Evolutionary conservation across 2,888 invertebrate species (phyloP).

Genomic region (Agrilus biguttatus): DNA sequence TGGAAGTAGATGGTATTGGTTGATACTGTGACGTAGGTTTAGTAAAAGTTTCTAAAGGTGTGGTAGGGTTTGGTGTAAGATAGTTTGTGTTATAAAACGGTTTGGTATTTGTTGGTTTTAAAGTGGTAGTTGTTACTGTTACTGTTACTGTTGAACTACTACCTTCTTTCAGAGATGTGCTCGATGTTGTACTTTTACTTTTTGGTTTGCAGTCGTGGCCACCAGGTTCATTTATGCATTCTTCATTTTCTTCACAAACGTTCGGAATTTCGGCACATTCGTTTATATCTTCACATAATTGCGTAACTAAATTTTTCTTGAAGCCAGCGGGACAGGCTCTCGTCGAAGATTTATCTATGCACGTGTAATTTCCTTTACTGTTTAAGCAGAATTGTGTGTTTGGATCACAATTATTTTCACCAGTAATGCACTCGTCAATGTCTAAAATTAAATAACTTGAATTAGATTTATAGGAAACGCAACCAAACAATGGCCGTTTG

Average conservation of each 20-base stretch:
- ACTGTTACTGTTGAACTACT: background rate
- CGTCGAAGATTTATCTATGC: conserved; percentile 48
- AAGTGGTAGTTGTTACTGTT: conserved; percentile 4
- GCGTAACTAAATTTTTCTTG: conserved; percentile 38
- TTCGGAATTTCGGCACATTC: conserved; percentile 54
- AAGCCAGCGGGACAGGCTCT: conserved; percentile 48
- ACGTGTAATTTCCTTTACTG: conserved; percentile 54
- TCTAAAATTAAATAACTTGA: conserved; percentile 33
- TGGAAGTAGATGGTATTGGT: too few relatives aligned
- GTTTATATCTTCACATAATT: conserved; percentile 55
- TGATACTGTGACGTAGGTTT: too few relatives aligned
- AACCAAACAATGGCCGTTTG: background rate
- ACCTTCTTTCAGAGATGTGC: conserved; percentile 8
- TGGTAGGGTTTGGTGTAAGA: background rate
- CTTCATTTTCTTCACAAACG: conserved; percentile 40
- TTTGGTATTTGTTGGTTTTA: conserved; percentile 1
- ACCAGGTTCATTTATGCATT: conserved; percentile 54
- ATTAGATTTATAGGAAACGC: background rate
- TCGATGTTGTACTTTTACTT: conserved; percentile 14
- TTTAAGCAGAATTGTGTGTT: conserved; percentile 56
- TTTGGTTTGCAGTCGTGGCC: conserved; percentile 46
- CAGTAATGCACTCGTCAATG: conserved; percentile 57
- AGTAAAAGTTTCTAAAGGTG: too few relatives aligned
- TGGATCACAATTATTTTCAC: conserved; percentile 48
- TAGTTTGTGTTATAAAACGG: background rate